These are phyloP conservation scores for Clavelina lepadiformis DNA, from an alignment of 23 tunicate species.

Conservation along the genomic window DNA sequence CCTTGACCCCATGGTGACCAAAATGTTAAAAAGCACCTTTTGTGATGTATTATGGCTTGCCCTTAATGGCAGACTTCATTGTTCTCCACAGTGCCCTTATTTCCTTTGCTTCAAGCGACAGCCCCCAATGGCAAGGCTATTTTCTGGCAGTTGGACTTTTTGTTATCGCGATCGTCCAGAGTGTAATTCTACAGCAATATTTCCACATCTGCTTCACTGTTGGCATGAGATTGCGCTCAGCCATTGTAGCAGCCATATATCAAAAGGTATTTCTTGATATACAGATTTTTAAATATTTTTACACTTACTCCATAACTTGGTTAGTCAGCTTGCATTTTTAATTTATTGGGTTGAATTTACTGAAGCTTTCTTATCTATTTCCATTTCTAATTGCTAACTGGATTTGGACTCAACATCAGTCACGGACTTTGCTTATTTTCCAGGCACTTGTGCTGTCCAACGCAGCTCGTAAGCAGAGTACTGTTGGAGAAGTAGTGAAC, in stretches of 20 bases:
- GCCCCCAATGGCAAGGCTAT: slow-evolving; percentile 91
- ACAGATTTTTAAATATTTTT: no score
- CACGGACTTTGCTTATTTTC: no score
- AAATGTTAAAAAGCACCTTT: no score
- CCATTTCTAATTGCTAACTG: no score
- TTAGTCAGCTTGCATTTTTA: no score
- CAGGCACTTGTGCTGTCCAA: slow-evolving; percentile 80
- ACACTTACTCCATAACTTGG: no score
- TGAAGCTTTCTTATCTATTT: no score
- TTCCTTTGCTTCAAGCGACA: slow-evolving; percentile 31
- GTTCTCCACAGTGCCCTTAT: slow-evolving; percentile 61
- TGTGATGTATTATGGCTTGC: no score
- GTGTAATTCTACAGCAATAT: slow-evolving; percentile 78
- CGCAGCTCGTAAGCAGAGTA: slow-evolving; percentile 69
- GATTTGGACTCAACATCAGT: no score
- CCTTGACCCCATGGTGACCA: no score
- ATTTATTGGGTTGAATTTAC: no score
- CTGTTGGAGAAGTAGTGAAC: slow-evolving; percentile 96
- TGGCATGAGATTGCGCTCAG: slow-evolving; percentile 86
- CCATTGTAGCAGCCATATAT: slow-evolving; percentile 72
- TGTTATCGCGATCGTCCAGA: slow-evolving; percentile 64
- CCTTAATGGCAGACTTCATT: no score
- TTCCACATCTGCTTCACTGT: slow-evolving; percentile 82
- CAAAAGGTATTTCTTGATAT: slow-evolving; percentile 51
- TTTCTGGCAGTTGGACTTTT: slow-evolving; percentile 52